Evolutionary conservation across 37 sponge, comb jelly and placozoan genomes (phyloP).

Genomic region (Hexactinellida sp.): DNA sequence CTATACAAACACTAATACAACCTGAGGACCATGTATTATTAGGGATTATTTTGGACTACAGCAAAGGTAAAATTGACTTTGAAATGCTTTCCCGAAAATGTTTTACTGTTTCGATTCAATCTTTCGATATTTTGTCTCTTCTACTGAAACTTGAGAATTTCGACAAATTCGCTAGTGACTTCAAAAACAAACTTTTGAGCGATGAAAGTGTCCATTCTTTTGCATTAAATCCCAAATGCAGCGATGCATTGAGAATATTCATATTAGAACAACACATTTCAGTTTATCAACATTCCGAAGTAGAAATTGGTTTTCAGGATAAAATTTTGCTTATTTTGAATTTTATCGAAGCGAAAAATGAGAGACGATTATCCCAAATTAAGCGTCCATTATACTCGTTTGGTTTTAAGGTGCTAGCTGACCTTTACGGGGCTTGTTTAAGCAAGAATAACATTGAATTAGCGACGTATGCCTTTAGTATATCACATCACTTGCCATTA

Average conservation of each 20-base stretch:
- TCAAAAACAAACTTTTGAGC: not conserved
- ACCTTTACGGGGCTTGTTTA: not conserved
- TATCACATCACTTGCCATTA: not conserved
- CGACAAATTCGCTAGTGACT: not conserved
- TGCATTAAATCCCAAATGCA: not conserved
- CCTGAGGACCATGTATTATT: not conserved
- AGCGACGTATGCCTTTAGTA: not conserved
- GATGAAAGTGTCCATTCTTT: not conserved
- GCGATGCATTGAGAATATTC: not conserved
- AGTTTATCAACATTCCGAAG: not conserved
- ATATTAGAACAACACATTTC: not conserved
- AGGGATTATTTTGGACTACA: not conserved
- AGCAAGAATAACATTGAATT: not conserved
- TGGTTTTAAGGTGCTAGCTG: not conserved
- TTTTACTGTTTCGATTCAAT: no score
- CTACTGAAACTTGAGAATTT: not conserved
- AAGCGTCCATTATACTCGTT: no score
- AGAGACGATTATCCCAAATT: no score
- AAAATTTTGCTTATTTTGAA: not conserved
- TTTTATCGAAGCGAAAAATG: no score
- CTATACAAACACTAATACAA: not conserved
- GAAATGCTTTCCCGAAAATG: not conserved
- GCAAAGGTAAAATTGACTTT: not conserved
- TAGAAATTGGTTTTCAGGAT: not conserved
- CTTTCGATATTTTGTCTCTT: no score